A percentile compares a stretch with the other conserved stretches of the same genome.
These are phyloP conservation scores for Melinopterus prodromus DNA, from an alignment of 2,888 invertebrate genomes.

Conservation along the genomic window DNA sequence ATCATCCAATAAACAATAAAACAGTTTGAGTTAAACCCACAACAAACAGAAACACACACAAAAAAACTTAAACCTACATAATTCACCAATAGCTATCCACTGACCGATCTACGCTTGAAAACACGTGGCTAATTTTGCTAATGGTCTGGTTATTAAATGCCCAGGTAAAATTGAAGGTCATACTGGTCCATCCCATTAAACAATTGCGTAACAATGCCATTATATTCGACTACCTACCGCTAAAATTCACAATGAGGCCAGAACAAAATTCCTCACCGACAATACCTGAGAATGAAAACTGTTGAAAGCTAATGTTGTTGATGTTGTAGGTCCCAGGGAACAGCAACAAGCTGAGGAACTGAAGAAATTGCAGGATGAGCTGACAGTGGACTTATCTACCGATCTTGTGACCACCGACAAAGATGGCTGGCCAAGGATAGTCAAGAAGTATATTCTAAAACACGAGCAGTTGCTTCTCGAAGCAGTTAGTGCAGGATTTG, in stretches of 20 bases:
- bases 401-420: constrained; percentile 66
- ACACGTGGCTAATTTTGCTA: neutral
- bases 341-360: constrained; percentile 64
- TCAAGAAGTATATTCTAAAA: constrained; percentile 65
- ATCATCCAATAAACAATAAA: neutral
- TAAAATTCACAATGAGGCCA: neutral
- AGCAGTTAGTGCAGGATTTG: constrained; percentile 65
- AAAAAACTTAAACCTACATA: neutral
- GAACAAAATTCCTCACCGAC: neutral
- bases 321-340: constrained; percentile 66
- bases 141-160: neutral
- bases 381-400: constrained; percentile 70
- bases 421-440: constrained; percentile 69
- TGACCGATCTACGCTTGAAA: neutral
- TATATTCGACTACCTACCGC: neutral
- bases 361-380: constrained; percentile 66
- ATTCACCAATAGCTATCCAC: neutral
- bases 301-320: neutral
- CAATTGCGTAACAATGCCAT: neutral
- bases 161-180: neutral
- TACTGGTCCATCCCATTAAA: neutral
- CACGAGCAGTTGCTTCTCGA: constrained; percentile 68
- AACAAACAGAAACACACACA: neutral
- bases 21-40: neutral
- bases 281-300: neutral